Conservation (phyloP, 2,888 invertebrate genomes). For the Hylaea fasciaria region DNA sequence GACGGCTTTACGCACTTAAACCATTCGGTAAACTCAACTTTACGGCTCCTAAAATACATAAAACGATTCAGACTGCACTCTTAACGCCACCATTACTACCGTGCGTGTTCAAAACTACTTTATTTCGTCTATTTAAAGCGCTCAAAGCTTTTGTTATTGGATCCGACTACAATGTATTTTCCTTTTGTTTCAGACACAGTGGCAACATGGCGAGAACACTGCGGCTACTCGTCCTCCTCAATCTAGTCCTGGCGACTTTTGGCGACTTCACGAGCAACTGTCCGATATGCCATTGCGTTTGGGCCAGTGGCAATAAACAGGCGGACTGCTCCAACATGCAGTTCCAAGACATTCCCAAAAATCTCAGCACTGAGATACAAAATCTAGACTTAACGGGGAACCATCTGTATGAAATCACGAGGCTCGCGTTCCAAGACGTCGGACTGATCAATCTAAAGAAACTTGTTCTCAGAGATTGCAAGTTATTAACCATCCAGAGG, state of each 20-base stretch:
- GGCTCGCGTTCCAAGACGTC: slow-evolving; percentile 88
- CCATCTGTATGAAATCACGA: slow-evolving; percentile 86
- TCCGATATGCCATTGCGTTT: slow-evolving; percentile 91
- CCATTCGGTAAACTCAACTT: slow-evolving; percentile 51
- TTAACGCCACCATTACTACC: slow-evolving; percentile 57
- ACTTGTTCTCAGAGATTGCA: slow-evolving; percentile 90
- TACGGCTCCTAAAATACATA: slow-evolving; percentile 61
- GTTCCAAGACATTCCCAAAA: slow-evolving; percentile 88
- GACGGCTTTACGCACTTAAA: slow-evolving; percentile 47
- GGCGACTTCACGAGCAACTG: slow-evolving; percentile 86
- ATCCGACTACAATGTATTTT: slow-evolving; percentile 38
- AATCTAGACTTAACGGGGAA: slow-evolving; percentile 90
- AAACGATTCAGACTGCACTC: slow-evolving; percentile 54
- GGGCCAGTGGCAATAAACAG: slow-evolving; percentile 93
- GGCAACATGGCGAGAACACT: slow-evolving; percentile 64
- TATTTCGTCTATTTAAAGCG: slow-evolving; percentile 53
- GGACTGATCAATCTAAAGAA: slow-evolving; percentile 92
- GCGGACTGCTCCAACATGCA: slow-evolving; percentile 90
- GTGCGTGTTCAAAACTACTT: slow-evolving; percentile 52
- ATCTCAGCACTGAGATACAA: slow-evolving; percentile 89
- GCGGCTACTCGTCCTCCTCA: slow-evolving; percentile 57
- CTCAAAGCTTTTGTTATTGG: slow-evolving; percentile 36
- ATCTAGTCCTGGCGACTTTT: slow-evolving; percentile 59
- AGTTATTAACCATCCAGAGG: slow-evolving; percentile 88
- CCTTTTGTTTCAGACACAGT: slow-evolving; percentile 70